Base-by-base conservation (phyloP, 2,113 vertebrate genomes). In the Lepus timidus region DNA sequence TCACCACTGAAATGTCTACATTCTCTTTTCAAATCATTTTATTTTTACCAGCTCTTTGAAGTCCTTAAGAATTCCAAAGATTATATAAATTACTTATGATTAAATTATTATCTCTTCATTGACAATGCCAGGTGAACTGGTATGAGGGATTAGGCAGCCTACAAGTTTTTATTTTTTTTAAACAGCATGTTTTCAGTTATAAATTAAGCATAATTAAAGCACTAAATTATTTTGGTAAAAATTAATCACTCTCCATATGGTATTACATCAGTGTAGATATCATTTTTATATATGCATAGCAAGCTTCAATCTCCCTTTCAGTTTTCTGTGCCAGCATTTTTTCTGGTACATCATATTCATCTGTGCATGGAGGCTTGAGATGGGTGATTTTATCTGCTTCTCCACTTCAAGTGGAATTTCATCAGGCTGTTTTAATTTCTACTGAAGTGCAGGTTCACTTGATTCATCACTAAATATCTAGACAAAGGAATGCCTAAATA, bases 201-300 rank as follows among this genome's bases (percentile, higher is more conserved):
- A 89, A 85, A 85, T 36, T 86, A 90, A 79, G 16, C 11, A 74
- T 85, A 94, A 90, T 85, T 85, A 95, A 85, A 85, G 90, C 14
- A 64, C 12, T 82, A 74, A 79, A 71, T 84, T 33, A 4, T 65
- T 91, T 76, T 90, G 17, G 14, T 85, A 73, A 93, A 73, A 81
- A 51, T 51, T 75, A 95, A 75, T 74, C 39, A 52, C 2, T 93
- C n/a, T 92, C 73, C 9, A 85, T 61, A 67, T 70, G 10, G 4
- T 20, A 51, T 78, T 62, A 4, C 2, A 70, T 81, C 67, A 78
- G 29, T 17, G 31, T 9, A 75, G 55, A 9, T 85, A 78, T 33
- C 12, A 55, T 58, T 81, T 81, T 20, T 61, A 52, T 31, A 94
- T 27, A 75, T 51, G 20, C 9, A 79, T 6, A 49, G 7, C 7